Conservation (phyloP, 2,113 vertebrate genomes). For the Capra hircus region DNA sequence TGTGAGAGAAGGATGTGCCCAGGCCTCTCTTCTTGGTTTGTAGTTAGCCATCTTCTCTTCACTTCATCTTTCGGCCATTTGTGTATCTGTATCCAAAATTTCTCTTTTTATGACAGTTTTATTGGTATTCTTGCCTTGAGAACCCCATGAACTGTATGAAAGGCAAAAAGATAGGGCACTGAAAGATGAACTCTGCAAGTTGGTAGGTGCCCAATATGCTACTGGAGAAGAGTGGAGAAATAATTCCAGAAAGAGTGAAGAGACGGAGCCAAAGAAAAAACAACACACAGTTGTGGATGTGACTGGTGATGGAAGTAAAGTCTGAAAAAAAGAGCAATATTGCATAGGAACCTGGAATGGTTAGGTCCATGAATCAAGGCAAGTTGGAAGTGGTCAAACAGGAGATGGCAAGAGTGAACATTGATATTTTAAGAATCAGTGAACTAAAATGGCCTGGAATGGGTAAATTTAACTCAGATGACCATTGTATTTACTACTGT, state of each 20-base stretch:
- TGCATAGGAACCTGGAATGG: background rate
- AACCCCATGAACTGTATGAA: background rate
- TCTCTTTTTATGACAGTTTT: background rate
- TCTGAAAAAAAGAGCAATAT: background rate
- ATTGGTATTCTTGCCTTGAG: background rate
- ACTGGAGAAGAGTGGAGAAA: background rate
- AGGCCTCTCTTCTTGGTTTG: background rate
- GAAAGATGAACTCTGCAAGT: background rate
- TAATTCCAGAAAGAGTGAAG: background rate
- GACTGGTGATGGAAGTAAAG: background rate
- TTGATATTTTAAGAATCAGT: background rate
- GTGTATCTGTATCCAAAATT: background rate
- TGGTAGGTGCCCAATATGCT: background rate
- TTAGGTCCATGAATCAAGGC: background rate
- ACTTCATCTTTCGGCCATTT: background rate
- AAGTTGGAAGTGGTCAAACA: background rate
- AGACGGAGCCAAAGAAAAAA: background rate
- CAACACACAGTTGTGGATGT: background rate
- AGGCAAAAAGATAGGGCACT: background rate
- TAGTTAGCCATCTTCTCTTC: background rate
- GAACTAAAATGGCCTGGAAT: background rate
- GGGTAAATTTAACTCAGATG: background rate
- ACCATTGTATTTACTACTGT: background rate
- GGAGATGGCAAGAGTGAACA: background rate
- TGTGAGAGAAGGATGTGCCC: background rate